phyloP scores from a whole-genome alignment of 2,888 invertebrate species.

The Cyrtodaria siliqua region DNA sequence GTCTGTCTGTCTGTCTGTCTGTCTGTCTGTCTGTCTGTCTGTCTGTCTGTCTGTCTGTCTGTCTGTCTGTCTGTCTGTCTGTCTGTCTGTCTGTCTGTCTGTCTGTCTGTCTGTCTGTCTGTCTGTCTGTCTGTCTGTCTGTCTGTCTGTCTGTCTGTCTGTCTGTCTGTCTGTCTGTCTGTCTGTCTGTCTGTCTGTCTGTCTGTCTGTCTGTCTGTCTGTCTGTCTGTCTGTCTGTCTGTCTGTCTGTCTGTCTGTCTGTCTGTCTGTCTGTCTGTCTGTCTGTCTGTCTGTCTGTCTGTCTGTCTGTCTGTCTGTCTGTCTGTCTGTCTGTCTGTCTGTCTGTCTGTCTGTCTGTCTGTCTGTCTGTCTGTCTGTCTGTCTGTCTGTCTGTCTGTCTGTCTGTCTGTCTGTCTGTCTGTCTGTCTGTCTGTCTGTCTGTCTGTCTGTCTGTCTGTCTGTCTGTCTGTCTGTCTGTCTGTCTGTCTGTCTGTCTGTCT shows the following conservation, averaged over 20 bases:
- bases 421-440: constrained; percentile 3
- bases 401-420: constrained; percentile 3
- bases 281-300: constrained; percentile 3
- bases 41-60: constrained; percentile 3
- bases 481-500: constrained; percentile 3
- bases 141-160: constrained; percentile 3
- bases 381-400: constrained; percentile 3
- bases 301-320: constrained; percentile 3
- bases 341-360: constrained; percentile 3
- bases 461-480: constrained; percentile 3
- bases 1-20: constrained; percentile 3
- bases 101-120: constrained; percentile 3
- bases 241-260: constrained; percentile 3
- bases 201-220: constrained; percentile 3
- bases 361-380: constrained; percentile 3
- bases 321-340: constrained; percentile 3
- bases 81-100: constrained; percentile 3
- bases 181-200: constrained; percentile 3
- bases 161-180: constrained; percentile 3
- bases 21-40: constrained; percentile 3
- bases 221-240: constrained; percentile 3
- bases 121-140: constrained; percentile 3
- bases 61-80: constrained; percentile 3
- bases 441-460: constrained; percentile 3
- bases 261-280: constrained; percentile 3